Conservation (phyloP, 2,797 vertebrate genomes). For the Xiphorhynchus erythropygius region DNA sequence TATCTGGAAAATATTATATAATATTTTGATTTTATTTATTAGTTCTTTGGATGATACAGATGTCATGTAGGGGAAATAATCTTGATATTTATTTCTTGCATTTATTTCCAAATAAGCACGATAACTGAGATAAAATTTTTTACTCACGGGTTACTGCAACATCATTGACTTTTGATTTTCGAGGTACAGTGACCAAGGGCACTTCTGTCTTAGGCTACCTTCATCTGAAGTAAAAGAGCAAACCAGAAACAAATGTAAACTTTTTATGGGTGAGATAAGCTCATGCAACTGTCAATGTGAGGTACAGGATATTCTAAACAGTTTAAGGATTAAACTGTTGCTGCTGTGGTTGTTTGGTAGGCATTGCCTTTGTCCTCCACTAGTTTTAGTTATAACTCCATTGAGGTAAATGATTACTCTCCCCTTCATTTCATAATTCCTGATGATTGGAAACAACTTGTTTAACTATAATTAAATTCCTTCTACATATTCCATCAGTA, state of each 20-base stretch:
- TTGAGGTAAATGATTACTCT: neutral
- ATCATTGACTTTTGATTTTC: neutral
- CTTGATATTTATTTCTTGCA: neutral
- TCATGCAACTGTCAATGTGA: neutral
- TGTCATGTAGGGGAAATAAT: neutral
- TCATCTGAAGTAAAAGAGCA: neutral
- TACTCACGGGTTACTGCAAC: neutral
- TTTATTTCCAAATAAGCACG: neutral
- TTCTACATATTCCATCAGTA: neutral
- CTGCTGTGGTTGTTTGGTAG: neutral
- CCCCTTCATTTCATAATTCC: neutral
- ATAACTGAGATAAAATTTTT: neutral
- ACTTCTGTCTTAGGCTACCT: neutral
- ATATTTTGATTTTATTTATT: neutral
- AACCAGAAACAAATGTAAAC: neutral
- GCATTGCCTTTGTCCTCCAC: neutral
- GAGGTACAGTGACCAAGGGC: neutral
- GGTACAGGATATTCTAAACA: neutral
- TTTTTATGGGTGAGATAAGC: neutral
- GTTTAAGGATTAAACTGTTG: neutral
- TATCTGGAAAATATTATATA: neutral
- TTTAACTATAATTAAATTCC: constrained; percentile 4
- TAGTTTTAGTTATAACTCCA: neutral
- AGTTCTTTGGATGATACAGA: neutral
- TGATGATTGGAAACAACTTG: neutral